phyloP scores from a whole-genome alignment of 1,140 invertebrate genomes.

The Theocolax elegans region DNA sequence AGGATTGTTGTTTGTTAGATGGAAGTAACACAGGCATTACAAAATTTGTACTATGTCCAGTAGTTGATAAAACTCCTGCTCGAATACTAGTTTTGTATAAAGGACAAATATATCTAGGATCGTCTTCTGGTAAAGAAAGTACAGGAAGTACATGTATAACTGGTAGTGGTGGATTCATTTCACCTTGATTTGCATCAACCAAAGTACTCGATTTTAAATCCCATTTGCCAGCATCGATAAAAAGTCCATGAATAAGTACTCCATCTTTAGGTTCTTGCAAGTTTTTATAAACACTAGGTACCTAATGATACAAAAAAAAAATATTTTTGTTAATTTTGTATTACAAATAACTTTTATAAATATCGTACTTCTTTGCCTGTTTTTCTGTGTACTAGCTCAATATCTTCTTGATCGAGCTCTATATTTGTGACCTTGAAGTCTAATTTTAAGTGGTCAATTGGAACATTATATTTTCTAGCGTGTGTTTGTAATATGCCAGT shows the following conservation, averaged over 20 bases:
- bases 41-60: constrained; percentile 91
- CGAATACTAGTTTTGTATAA: constrained; percentile 88
- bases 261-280: constrained; percentile 76
- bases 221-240: constrained; percentile 88
- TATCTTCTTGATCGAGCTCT: constrained; percentile 75
- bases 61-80: constrained; percentile 86
- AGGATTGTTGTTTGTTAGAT: constrained; percentile 72
- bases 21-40: constrained; percentile 82
- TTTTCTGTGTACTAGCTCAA: constrained; percentile 68
- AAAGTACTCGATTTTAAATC: constrained; percentile 74
- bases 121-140: constrained; percentile 70
- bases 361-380: constrained; percentile 57
- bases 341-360: constrained; percentile 17
- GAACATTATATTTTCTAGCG: constrained; percentile 83
- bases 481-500: constrained; percentile 88
- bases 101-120: constrained; percentile 78
- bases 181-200: constrained; percentile 79
- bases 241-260: constrained; percentile 86
- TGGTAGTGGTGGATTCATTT: constrained; percentile 82
- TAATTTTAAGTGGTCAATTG: constrained; percentile 87
- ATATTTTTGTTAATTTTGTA: constrained; percentile 3
- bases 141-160: constrained; percentile 80
- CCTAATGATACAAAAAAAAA: constrained; percentile 40
- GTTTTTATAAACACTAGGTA: constrained; percentile 66
- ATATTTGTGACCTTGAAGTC: constrained; percentile 74